These are phyloP conservation scores for Allobates femoralis DNA, from an alignment of 2,797 vertebrate genomes.

Conservation along the genomic window DNA sequence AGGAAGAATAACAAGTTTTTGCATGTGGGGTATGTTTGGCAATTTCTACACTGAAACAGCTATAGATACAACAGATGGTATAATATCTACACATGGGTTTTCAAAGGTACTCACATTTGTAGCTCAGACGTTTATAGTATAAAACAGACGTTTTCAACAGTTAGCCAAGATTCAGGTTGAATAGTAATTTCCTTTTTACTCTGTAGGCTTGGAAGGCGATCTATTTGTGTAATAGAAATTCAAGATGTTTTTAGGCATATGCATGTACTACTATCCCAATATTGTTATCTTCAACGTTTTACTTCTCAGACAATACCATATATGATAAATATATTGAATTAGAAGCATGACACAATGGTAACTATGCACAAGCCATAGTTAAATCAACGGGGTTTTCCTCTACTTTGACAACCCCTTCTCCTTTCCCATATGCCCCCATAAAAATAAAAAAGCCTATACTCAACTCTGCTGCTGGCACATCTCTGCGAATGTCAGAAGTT, in stretches of 20 bases:
- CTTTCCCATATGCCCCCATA: too few relatives aligned
- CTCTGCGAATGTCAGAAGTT: too few relatives aligned
- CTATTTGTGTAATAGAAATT: neutral
- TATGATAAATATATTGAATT: too few relatives aligned
- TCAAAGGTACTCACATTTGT: constrained; percentile 19
- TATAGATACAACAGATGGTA: constrained; percentile 11
- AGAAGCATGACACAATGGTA: too few relatives aligned
- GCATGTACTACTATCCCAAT: too few relatives aligned
- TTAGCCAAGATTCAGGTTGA: neutral
- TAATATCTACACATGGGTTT: neutral
- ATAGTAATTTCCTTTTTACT: neutral
- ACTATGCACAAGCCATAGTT: too few relatives aligned
- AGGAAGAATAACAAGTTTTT: constrained; percentile 3
- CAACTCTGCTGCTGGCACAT: too few relatives aligned
- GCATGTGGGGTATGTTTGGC: constrained; percentile 9
- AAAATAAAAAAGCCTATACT: too few relatives aligned
- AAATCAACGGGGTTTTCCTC: too few relatives aligned
- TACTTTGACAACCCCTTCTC: too few relatives aligned
- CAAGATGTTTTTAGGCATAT: neutral
- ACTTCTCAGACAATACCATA: too few relatives aligned
- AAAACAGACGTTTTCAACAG: neutral
- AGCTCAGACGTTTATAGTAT: neutral
- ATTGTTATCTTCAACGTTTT: too few relatives aligned
- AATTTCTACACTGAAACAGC: neutral
- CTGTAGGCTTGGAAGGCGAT: neutral